These are phyloP conservation scores for Anagyrus pseudococci DNA, from an alignment of 2,888 invertebrate genomes.

Conservation along the genomic window DNA sequence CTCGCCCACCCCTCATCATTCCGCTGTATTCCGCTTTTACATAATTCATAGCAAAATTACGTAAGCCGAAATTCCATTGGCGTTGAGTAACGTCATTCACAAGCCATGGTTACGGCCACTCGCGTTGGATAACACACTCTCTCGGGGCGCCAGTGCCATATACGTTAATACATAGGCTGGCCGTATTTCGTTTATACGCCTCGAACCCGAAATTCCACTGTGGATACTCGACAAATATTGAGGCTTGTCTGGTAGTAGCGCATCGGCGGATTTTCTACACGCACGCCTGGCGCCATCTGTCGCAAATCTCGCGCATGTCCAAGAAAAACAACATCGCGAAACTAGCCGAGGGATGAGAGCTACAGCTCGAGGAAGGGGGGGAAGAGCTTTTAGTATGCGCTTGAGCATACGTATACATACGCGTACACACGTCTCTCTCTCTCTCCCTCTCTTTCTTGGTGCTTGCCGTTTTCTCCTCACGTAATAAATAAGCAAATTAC, in stretches of 20 bases:
- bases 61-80: slow-evolving; percentile 29
- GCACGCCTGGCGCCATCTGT: slow-evolving; percentile 37
- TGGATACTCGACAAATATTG: too few species aligned
- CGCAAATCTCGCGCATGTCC: slow-evolving; percentile 7
- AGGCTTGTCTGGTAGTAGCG: too few species aligned
- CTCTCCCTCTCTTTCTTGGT: too few species aligned
- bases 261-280: too few species aligned
- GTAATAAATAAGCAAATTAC: slow-evolving; percentile 27
- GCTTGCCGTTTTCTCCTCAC: slow-evolving; percentile 18
- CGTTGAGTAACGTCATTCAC: slow-evolving; percentile 4
- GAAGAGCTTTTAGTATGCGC: slow-evolving; percentile 29
- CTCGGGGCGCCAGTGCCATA: too few species aligned
- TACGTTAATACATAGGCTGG: too few species aligned
- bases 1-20: not conserved
- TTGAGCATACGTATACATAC: slow-evolving; percentile 39
- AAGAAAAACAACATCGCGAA: slow-evolving; percentile 37
- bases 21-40: not conserved
- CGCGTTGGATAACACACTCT: too few species aligned
- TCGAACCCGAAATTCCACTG: too few species aligned
- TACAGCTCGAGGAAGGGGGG: too few species aligned
- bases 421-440: slow-evolving; percentile 15
- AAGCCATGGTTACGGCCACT: too few species aligned
- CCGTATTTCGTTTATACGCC: too few species aligned
- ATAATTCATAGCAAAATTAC: slow-evolving; percentile 17
- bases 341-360: too few species aligned